These are phyloP conservation scores for Zaprionus gabonicus DNA, from an alignment of 1,140 invertebrate genomes.

Conservation along the genomic window DNA sequence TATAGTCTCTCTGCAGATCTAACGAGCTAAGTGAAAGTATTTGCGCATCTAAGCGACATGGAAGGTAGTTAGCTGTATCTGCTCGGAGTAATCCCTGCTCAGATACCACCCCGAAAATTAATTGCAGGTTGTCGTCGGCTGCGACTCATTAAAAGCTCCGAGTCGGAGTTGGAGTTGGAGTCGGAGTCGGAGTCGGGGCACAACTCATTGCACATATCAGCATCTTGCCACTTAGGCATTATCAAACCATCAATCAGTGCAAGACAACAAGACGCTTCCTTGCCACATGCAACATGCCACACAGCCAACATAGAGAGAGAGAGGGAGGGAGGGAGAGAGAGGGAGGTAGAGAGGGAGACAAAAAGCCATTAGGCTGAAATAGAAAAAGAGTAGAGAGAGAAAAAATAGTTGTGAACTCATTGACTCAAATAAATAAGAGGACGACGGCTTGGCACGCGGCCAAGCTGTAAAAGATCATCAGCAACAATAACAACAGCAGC, in stretches of 20 bases:
- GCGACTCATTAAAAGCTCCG: background rate
- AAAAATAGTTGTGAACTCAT: constrained; percentile 82
- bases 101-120: constrained; percentile 14
- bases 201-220: constrained; percentile 55
- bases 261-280: constrained; percentile 72
- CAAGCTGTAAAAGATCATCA: constrained; percentile 46
- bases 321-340: constrained; percentile 8
- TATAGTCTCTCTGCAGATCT: background rate
- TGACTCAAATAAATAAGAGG: constrained; percentile 80
- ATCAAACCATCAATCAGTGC: constrained; percentile 76
- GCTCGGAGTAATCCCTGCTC: background rate
- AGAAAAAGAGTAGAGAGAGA: constrained; percentile 45
- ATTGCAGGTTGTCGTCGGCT: constrained; percentile 6
- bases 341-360: constrained; percentile 7
- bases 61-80: constrained; percentile 11
- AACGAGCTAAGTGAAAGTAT: constrained; percentile 8
- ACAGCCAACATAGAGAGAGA: constrained; percentile 18
- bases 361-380: constrained; percentile 74
- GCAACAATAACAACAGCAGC: constrained; percentile 64
- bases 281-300: constrained; percentile 54
- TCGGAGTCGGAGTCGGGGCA: background rate
- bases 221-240: constrained; percentile 63
- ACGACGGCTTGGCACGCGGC: constrained; percentile 51
- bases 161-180: background rate
- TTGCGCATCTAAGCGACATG: background rate